Evolutionary conservation across 1,140 invertebrate species (phyloP).

Genomic region (Lanistes nyassanus): DNA sequence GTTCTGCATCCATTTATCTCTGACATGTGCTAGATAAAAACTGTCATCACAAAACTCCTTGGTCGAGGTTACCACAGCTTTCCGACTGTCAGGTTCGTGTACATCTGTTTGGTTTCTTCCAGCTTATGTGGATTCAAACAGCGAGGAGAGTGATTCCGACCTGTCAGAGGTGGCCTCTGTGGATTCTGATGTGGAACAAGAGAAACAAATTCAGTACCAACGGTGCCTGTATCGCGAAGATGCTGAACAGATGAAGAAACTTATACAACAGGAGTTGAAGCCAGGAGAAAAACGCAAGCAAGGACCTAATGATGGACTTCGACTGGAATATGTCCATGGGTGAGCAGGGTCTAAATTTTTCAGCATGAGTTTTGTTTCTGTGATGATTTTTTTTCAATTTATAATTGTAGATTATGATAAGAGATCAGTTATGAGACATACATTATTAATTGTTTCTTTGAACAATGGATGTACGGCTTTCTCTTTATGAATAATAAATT

Average conservation of each 20-base stretch:
- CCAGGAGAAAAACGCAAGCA: constrained; percentile 58
- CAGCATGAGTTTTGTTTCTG: not conserved
- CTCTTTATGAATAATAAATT: not conserved
- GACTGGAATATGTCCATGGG: constrained; percentile 66
- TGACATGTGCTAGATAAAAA: no score
- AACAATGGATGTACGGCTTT: not conserved
- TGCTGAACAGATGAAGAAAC: constrained; percentile 50
- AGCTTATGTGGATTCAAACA: constrained; percentile 66
- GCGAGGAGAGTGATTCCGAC: constrained; percentile 66
- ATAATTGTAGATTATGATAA: not conserved
- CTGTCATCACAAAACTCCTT: no score
- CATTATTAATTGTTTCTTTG: not conserved
- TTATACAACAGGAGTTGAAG: constrained; percentile 51
- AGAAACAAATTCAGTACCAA: constrained; percentile 65
- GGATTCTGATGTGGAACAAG: constrained; percentile 66
- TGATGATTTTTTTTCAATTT: not conserved
- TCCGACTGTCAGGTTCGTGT: no score
- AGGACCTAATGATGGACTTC: constrained; percentile 60
- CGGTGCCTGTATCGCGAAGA: constrained; percentile 63
- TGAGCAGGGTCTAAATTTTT: constrained; percentile 30
- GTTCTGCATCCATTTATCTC: no score
- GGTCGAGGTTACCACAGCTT: no score
- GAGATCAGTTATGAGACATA: no score
- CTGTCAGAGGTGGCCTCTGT: constrained; percentile 64
- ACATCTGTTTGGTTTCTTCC: constrained; percentile 22